A percentile compares a stretch with the other conserved stretches of the same genome.
Evolutionary conservation across 2,888 invertebrate species (phyloP).

Genomic region (Zygothrica quintamaculata): DNA sequence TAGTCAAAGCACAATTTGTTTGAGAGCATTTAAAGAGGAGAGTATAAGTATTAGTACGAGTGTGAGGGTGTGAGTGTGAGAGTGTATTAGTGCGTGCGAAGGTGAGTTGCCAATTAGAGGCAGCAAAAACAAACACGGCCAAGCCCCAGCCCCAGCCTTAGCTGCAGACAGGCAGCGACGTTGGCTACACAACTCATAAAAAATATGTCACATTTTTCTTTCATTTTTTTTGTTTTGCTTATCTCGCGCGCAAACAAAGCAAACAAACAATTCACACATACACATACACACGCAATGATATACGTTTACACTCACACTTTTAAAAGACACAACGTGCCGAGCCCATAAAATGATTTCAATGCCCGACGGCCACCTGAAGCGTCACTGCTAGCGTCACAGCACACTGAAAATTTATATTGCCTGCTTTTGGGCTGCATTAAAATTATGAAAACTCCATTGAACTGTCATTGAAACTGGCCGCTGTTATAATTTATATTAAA

Average conservation of each 20-base stretch:
- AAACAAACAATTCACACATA: constrained; percentile 37
- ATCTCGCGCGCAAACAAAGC: constrained; percentile 53
- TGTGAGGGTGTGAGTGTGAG: too few relatives aligned
- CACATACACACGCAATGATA: constrained; percentile 2
- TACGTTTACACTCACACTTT: constrained; percentile 9
- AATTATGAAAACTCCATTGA: constrained; percentile 17
- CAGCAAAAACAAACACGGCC: constrained; percentile 52
- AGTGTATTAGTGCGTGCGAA: constrained; percentile 44
- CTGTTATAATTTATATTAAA: constrained; percentile 17
- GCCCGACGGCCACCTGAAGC: constrained; percentile 37
- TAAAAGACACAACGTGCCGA: constrained; percentile 61
- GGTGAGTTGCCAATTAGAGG: constrained; percentile 67
- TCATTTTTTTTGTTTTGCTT: too few relatives aligned
- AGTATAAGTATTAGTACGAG: too few relatives aligned
- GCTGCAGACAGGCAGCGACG: constrained; percentile 15
- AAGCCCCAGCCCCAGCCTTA: constrained; percentile 68
- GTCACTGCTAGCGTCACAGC: constrained; percentile 10
- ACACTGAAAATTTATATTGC: constrained; percentile 23
- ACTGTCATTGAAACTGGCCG: constrained; percentile 4
- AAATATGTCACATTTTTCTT: constrained; percentile 69
- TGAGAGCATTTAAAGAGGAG: constrained; percentile 34
- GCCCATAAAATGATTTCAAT: constrained; percentile 68
- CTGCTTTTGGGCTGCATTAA: constrained; percentile 54
- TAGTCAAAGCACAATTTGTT: constrained; percentile 48
- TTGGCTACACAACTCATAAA: constrained; percentile 33